These are phyloP conservation scores for Flabesymbios commensalis DNA, from an alignment of 2,888 invertebrate genomes.

Conservation along the genomic window DNA sequence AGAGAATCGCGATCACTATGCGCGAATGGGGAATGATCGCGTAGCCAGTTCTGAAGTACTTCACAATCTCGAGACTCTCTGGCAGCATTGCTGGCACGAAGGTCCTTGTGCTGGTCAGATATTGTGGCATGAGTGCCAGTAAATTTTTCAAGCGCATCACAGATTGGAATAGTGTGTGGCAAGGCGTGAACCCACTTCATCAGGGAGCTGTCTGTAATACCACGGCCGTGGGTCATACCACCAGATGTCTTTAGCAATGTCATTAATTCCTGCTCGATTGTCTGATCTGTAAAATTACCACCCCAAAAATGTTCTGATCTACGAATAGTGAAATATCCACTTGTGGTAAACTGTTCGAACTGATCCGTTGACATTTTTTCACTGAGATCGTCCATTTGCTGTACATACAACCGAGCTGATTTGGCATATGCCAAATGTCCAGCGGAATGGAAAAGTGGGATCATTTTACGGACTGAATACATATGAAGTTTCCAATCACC, in stretches of 20 bases:
- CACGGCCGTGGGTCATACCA: neutral
- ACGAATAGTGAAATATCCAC: slow-evolving; percentile 1
- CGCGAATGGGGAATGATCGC: too few species aligned
- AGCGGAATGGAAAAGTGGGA: neutral
- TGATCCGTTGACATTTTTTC: neutral
- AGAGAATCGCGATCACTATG: too few species aligned
- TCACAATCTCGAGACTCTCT: too few species aligned
- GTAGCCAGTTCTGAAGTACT: too few species aligned
- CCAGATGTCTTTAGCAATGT: neutral
- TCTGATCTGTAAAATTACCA: slow-evolving; percentile 1
- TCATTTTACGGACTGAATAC: neutral
- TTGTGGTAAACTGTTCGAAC: neutral
- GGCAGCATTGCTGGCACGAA: too few species aligned
- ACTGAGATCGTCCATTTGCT: neutral
- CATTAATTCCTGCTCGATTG: neutral
- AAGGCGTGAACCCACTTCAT: neutral
- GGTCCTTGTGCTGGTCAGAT: neutral
- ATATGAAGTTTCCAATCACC: neutral
- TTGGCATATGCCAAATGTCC: neutral
- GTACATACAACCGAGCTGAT: neutral
- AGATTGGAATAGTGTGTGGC: neutral
- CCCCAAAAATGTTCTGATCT: neutral
- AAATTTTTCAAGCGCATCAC: neutral
- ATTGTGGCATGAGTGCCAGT: neutral
- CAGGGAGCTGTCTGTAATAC: neutral